A percentile compares a stretch with the other conserved stretches of the same genome.
Evolutionary conservation across 2,888 invertebrate genomes (phyloP).

Genomic region (Campaea margaritaria): DNA sequence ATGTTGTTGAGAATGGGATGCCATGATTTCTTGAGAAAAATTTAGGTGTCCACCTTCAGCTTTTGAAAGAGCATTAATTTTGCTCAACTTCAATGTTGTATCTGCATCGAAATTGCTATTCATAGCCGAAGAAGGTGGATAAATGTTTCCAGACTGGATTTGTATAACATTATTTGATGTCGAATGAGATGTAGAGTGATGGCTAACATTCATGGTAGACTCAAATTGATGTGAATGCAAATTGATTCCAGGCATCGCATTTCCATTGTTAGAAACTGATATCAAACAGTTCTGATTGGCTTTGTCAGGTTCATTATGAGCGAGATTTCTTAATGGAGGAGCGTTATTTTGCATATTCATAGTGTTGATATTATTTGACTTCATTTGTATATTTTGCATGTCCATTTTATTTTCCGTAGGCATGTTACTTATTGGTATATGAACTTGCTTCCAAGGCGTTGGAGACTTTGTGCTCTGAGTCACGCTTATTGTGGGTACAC

Average conservation of each 20-base stretch:
- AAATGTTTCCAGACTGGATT: conserved; percentile 79
- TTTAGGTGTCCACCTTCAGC: conserved; percentile 79
- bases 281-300: conserved; percentile 71
- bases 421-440: conserved; percentile 51
- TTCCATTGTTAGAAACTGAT: conserved; percentile 63
- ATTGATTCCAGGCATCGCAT: conserved; percentile 61
- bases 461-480: conserved; percentile 79
- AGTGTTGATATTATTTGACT: conserved; percentile 62
- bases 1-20: conserved; percentile 78
- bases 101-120: conserved; percentile 78
- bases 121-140: conserved; percentile 72
- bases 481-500: conserved; percentile 77
- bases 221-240: conserved; percentile 77
- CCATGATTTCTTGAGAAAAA: conserved; percentile 80
- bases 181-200: conserved; percentile 71
- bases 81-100: conserved; percentile 77
- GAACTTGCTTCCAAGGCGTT: conserved; percentile 78
- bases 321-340: conserved; percentile 59
- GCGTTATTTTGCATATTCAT: conserved; percentile 68
- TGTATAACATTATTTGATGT: conserved; percentile 78
- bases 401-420: conserved; percentile 70
- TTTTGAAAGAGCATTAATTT: conserved; percentile 79
- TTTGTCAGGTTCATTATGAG: conserved; percentile 71
- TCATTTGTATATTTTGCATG: conserved; percentile 68
- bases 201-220: conserved; percentile 68